Conservation (phyloP, 2,888 invertebrate genomes). For the Macaria notata region DNA sequence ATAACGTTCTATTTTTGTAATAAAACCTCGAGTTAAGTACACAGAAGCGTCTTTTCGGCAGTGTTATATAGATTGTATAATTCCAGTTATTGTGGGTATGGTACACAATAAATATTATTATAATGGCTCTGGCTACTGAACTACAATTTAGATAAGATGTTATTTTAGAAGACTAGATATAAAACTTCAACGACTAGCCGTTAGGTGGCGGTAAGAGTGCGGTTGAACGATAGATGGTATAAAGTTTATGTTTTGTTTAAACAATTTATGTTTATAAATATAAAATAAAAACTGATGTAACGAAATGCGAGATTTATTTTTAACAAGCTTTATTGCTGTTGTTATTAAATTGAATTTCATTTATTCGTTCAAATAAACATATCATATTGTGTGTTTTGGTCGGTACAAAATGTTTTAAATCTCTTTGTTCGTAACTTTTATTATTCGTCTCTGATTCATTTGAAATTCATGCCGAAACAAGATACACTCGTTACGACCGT, state of each 20-base stretch:
- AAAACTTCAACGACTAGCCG: constrained; percentile 23
- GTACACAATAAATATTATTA: constrained; percentile 22
- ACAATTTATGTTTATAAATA: too few relatives aligned
- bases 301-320: too few relatives aligned
- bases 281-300: too few relatives aligned
- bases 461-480: constrained; percentile 8
- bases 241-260: too few relatives aligned
- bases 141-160: constrained; percentile 27
- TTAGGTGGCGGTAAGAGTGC: constrained; percentile 21
- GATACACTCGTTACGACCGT: constrained; percentile 20
- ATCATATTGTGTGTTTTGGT: too few relatives aligned
- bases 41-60: constrained; percentile 15
- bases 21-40: constrained; percentile 17
- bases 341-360: too few relatives aligned
- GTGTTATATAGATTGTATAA: constrained; percentile 7
- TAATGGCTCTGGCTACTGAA: constrained; percentile 24
- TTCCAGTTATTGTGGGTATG: constrained; percentile 8
- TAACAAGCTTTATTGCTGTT: too few relatives aligned
- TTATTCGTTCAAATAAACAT: too few relatives aligned
- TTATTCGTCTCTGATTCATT: constrained; percentile 3
- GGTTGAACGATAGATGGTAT: too few relatives aligned
- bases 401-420: too few relatives aligned
- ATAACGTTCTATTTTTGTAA: neutral
- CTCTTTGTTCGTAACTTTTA: too few relatives aligned
- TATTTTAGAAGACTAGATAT: constrained; percentile 14